Evolutionary conservation across 30 jellyfish, hydroid and myxozoan species (phyloP).

Genomic region (Chrysaora quinquecirrha): DNA sequence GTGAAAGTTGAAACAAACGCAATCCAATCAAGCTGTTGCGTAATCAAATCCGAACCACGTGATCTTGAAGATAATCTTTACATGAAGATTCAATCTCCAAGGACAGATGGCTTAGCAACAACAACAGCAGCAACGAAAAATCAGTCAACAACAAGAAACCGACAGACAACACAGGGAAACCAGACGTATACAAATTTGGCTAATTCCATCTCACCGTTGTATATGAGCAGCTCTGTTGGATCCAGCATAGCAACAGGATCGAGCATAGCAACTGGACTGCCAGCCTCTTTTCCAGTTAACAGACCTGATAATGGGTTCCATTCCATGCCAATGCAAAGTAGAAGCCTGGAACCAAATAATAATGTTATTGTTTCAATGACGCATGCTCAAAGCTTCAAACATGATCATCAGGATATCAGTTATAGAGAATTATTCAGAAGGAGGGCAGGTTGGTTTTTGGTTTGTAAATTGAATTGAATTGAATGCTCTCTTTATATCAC

Average conservation of each 20-base stretch:
- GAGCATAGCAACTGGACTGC: neutral
- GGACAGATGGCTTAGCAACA: constrained; percentile 10
- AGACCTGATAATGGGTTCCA: constrained; percentile 46
- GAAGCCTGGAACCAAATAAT: constrained; percentile 20
- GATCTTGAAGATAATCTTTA: constrained; percentile 50
- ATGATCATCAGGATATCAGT: constrained; percentile 27
- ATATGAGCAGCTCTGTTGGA: constrained; percentile 19
- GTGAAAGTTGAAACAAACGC: constrained; percentile 47
- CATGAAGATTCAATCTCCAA: constrained; percentile 69
- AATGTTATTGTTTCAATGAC: neutral
- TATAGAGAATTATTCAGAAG: constrained; percentile 56
- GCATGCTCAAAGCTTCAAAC: constrained; percentile 29
- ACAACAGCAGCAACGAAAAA: constrained; percentile 26
- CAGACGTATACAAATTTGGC: constrained; percentile 30
- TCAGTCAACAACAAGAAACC: constrained; percentile 6
- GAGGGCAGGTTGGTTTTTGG: constrained; percentile 53
- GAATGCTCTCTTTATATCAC: too few relatives aligned
- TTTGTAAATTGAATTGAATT: too few relatives aligned
- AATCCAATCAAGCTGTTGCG: constrained; percentile 70
- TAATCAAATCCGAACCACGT: constrained; percentile 71
- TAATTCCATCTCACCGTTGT: constrained; percentile 9
- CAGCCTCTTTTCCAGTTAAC: constrained; percentile 6
- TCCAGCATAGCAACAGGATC: too few relatives aligned
- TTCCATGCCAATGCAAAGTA: constrained; percentile 24
- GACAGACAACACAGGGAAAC: constrained; percentile 3